These are phyloP conservation scores for Auanema freiburgensis DNA, from an alignment of 2,888 invertebrate genomes.

Conservation along the genomic window DNA sequence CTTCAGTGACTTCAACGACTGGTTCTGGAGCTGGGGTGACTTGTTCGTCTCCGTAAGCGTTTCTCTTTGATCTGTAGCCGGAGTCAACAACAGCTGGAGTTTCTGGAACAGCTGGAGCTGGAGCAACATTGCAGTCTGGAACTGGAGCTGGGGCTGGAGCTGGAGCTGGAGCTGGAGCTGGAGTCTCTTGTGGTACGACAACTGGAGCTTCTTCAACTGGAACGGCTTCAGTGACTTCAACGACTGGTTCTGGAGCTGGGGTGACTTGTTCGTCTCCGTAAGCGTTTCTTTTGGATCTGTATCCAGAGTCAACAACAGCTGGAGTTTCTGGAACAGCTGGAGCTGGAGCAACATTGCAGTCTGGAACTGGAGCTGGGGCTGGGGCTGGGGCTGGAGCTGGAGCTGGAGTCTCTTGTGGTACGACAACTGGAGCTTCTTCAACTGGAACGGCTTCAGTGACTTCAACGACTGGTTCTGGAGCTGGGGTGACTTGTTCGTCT, in stretches of 20 bases:
- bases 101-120: slow-evolving; percentile 11
- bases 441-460: slow-evolving; percentile 29
- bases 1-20: slow-evolving; percentile 21
- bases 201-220: slow-evolving; percentile 30
- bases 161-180: slow-evolving; percentile 27
- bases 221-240: slow-evolving; percentile 23
- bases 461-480: slow-evolving; percentile 26
- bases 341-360: slow-evolving; percentile 9
- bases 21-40: slow-evolving; percentile 34
- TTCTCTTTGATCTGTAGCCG: slow-evolving; percentile 17
- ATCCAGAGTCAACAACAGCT: slow-evolving; percentile 4
- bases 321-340: slow-evolving; percentile 12
- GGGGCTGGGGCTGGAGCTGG: slow-evolving; percentile 29
- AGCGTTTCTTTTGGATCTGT: slow-evolving; percentile 19
- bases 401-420: slow-evolving; percentile 16
- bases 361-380: slow-evolving; percentile 28
- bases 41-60: slow-evolving; percentile 37
- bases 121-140: slow-evolving; percentile 16
- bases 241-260: slow-evolving; percentile 31
- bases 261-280: slow-evolving; percentile 40
- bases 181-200: slow-evolving; percentile 14
- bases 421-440: slow-evolving; percentile 22
- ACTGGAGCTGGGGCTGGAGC: slow-evolving; percentile 29
- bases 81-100: slow-evolving; percentile 2
- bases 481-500: slow-evolving; percentile 37